These are phyloP conservation scores for Drosophila antonietae DNA, from an alignment of 2,888 invertebrate species.

Conservation along the genomic window DNA sequence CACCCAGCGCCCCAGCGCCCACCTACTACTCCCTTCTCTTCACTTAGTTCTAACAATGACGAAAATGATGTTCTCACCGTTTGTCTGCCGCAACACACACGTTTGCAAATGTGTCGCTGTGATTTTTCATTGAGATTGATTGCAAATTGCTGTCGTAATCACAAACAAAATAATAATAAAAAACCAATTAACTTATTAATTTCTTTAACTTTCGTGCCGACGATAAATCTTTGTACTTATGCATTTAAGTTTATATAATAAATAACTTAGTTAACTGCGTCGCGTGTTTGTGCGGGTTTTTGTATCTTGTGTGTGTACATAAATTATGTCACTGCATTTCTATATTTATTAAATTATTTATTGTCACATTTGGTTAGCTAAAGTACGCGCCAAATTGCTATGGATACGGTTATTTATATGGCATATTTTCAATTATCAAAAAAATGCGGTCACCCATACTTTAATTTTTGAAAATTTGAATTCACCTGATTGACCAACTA, in stretches of 20 bases:
- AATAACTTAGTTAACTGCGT: slow-evolving; percentile 44
- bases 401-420: neutral
- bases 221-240: slow-evolving; percentile 51
- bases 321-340: neutral
- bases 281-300: slow-evolving; percentile 1
- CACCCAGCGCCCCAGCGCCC: neutral
- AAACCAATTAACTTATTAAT: slow-evolving; percentile 77
- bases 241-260: slow-evolving; percentile 48
- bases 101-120: slow-evolving; percentile 58
- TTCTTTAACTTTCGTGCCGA: slow-evolving; percentile 59
- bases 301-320: neutral
- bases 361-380: neutral
- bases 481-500: neutral
- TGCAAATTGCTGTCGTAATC: slow-evolving; percentile 61
- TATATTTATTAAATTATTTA: neutral
- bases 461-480: neutral
- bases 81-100: slow-evolving; percentile 24
- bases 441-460: neutral
- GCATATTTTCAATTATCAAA: neutral
- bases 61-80: slow-evolving; percentile 59
- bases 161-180: slow-evolving; percentile 33
- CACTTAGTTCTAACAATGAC: slow-evolving; percentile 49
- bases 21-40: neutral
- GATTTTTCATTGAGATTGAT: slow-evolving; percentile 76
- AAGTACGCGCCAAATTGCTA: neutral